These are phyloP conservation scores for Melitaea athalia DNA, from an alignment of 2,888 invertebrate species.

Conservation along the genomic window DNA sequence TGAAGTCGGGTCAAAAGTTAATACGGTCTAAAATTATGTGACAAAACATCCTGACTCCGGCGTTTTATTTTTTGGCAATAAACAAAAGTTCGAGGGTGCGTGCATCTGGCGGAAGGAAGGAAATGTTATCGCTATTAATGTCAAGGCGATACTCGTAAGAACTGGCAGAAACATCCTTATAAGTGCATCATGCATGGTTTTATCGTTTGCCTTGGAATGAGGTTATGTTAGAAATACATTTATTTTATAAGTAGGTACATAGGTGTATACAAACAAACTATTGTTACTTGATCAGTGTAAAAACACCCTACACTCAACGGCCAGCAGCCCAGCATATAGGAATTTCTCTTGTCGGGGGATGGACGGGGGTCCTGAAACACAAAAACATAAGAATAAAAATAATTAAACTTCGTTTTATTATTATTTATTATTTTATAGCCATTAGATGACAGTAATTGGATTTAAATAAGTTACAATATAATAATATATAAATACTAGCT, in stretches of 20 bases:
- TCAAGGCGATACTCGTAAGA: constrained; percentile 55
- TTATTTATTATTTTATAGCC: too few relatives aligned
- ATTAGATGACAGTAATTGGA: too few relatives aligned
- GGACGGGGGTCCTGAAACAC: too few relatives aligned
- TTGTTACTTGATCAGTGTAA: background rate
- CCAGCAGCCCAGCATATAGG: too few relatives aligned
- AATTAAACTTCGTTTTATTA: too few relatives aligned
- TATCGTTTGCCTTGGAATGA: constrained; percentile 44
- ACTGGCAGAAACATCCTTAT: constrained; percentile 46
- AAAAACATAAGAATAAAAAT: too few relatives aligned
- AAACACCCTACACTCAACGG: too few relatives aligned
- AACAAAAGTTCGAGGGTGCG: constrained; percentile 16
- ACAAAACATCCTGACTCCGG: background rate
- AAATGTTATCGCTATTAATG: constrained; percentile 49
- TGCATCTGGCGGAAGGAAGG: constrained; percentile 58
- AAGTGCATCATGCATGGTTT: constrained; percentile 46
- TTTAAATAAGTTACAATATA: too few relatives aligned
- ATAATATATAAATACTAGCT: too few relatives aligned
- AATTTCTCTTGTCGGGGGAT: too few relatives aligned
- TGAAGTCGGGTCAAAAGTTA: background rate
- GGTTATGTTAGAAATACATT: constrained; percentile 35
- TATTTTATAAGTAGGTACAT: background rate
- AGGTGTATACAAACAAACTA: background rate
- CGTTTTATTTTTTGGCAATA: constrained; percentile 10
- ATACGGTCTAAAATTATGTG: background rate